Evolutionary conservation across 2,797 vertebrate species (phyloP).

Genomic region (Orientallactaga sibirica): DNA sequence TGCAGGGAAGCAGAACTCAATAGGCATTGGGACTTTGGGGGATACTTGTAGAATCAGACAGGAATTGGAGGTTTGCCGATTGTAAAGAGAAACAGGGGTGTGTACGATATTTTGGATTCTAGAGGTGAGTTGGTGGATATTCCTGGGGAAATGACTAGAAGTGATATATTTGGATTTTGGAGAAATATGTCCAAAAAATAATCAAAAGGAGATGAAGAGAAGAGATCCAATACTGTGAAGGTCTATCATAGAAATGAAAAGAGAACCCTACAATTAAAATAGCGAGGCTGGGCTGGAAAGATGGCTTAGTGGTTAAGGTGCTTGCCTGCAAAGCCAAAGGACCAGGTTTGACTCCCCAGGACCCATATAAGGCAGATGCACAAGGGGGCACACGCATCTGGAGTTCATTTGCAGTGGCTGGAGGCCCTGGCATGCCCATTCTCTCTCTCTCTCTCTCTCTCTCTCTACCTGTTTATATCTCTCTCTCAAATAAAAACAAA

Average conservation of each 20-base stretch:
- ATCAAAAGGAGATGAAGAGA: neutral
- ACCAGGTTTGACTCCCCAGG: too few relatives aligned
- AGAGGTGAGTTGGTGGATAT: constrained; percentile 6
- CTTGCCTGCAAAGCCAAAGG: too few relatives aligned
- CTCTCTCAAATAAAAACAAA: too few relatives aligned
- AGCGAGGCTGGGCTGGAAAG: neutral
- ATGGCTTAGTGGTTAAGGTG: too few relatives aligned
- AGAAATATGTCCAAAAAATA: neutral
- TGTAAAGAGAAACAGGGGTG: constrained; percentile 14
- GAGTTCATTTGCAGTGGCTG: too few relatives aligned
- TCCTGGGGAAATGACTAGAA: constrained; percentile 10
- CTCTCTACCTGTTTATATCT: too few relatives aligned
- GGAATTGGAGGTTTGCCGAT: constrained; percentile 10
- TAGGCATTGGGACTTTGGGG: neutral
- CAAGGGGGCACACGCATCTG: too few relatives aligned
- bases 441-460: too few relatives aligned
- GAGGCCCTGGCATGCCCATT: too few relatives aligned
- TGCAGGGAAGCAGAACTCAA: constrained; percentile 38
- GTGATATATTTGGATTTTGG: constrained; percentile 21
- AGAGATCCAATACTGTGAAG: constrained; percentile 22
- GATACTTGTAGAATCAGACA: neutral
- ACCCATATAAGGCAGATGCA: too few relatives aligned
- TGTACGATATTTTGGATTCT: constrained; percentile 16
- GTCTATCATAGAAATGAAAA: constrained; percentile 3
- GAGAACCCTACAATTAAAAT: constrained; percentile 22